phyloP scores from a whole-genome alignment of 1,140 invertebrate species.

The Trichonephila clavipes region DNA sequence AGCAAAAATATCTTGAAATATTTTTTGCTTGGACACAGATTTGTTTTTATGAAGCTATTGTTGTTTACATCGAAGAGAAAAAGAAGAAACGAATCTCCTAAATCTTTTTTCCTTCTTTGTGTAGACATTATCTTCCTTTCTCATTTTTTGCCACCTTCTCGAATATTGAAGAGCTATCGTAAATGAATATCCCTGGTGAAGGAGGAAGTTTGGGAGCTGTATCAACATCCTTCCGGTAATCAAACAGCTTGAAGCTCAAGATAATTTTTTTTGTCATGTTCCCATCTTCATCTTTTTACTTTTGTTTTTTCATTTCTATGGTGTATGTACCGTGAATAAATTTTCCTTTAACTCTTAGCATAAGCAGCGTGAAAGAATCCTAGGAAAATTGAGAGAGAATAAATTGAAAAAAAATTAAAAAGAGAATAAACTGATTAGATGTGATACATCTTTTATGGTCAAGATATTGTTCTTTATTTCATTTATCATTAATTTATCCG shows the following conservation, averaged over 20 bases:
- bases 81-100: not conserved
- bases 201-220: not conserved
- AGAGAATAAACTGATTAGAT: too few relatives aligned
- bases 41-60: not conserved
- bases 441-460: too few relatives aligned
- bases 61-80: not conserved
- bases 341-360: not conserved
- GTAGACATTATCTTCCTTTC: not conserved
- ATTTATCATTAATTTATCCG: too few relatives aligned
- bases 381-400: too few relatives aligned
- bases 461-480: too few relatives aligned
- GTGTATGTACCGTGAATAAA: not conserved
- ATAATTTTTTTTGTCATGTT: not conserved
- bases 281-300: not conserved
- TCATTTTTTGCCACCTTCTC: not conserved
- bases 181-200: not conserved
- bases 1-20: slow-evolving; percentile 10
- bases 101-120: not conserved
- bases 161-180: not conserved
- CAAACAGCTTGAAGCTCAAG: not conserved
- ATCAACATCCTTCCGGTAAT: slow-evolving; percentile 23
- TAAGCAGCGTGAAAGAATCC: not conserved
- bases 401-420: too few relatives aligned
- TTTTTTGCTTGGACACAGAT: not conserved
- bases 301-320: not conserved